Percentiles rank a stretch among this genome's conserved stretches.
Conservation (phyloP, 2,113 vertebrate species). For the Probosciger aterrimus region DNA sequence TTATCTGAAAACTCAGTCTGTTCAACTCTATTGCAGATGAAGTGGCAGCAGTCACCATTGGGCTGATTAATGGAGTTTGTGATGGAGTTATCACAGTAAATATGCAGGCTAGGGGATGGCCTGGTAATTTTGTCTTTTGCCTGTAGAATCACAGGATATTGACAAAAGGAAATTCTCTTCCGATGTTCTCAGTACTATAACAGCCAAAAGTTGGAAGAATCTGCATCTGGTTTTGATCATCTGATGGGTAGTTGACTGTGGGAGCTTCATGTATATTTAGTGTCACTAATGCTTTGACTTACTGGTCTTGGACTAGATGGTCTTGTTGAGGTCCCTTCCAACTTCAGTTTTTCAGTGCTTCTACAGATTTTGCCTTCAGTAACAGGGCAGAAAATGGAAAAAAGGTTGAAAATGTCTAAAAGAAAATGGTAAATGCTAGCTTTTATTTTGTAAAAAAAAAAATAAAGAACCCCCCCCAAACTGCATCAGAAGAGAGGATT, state of each 20-base stretch:
- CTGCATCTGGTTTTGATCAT: background rate
- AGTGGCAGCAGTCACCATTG: background rate
- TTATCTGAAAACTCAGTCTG: background rate
- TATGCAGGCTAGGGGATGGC: background rate
- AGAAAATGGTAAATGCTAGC: background rate
- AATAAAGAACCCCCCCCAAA: too few relatives aligned
- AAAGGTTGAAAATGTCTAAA: background rate
- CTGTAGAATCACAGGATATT: background rate
- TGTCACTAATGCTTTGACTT: background rate
- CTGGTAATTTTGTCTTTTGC: background rate
- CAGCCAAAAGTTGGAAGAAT: background rate
- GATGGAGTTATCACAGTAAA: background rate
- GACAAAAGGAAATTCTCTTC: background rate
- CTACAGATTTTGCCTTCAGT: too few relatives aligned
- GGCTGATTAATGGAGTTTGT: background rate
- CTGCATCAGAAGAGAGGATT: background rate
- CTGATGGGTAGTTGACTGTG: background rate
- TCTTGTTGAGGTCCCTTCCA: background rate
- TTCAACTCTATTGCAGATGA: background rate
- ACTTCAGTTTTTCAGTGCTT: background rate
- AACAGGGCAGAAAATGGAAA: background rate
- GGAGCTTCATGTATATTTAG: background rate
- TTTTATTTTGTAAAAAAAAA: background rate
- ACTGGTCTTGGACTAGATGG: background rate
- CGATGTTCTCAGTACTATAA: accelerated